These are phyloP conservation scores for Gandaritis pyraliata DNA, from an alignment of 2,888 invertebrate species.

Conservation along the genomic window DNA sequence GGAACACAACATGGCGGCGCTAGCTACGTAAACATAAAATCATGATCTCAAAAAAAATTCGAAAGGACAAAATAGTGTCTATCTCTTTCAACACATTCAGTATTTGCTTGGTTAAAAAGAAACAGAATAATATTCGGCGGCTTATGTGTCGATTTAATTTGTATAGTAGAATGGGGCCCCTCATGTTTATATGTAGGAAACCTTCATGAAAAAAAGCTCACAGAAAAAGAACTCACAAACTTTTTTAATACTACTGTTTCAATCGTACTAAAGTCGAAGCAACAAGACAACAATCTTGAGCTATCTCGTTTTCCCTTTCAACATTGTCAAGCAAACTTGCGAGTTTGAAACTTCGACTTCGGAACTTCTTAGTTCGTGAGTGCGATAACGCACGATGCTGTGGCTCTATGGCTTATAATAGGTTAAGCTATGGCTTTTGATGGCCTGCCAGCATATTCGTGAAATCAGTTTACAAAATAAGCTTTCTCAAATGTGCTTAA, in stretches of 20 bases:
- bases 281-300: conserved; percentile 28
- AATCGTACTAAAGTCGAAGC: conserved; percentile 10
- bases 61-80: too few species aligned
- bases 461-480: too few species aligned
- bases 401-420: conserved; percentile 11
- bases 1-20: too few species aligned
- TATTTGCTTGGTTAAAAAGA: too few species aligned
- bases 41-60: too few species aligned
- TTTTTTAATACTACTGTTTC: conserved; percentile 11
- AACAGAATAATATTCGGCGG: too few species aligned
- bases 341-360: conserved; percentile 29
- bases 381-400: conserved; percentile 18
- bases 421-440: not conserved
- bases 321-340: conserved; percentile 33
- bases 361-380: conserved; percentile 5
- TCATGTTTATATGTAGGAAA: too few species aligned
- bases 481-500: too few species aligned
- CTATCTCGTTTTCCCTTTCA: conserved; percentile 41
- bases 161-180: too few species aligned
- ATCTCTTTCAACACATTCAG: too few species aligned
- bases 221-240: not conserved
- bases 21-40: too few species aligned
- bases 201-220: not conserved
- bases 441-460: not conserved
- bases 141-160: too few species aligned